Evolutionary conservation across 2,113 vertebrate genomes (phyloP), one percentile per base, ranked within the genome.

Genomic region (Ascaphus truei): DNA sequence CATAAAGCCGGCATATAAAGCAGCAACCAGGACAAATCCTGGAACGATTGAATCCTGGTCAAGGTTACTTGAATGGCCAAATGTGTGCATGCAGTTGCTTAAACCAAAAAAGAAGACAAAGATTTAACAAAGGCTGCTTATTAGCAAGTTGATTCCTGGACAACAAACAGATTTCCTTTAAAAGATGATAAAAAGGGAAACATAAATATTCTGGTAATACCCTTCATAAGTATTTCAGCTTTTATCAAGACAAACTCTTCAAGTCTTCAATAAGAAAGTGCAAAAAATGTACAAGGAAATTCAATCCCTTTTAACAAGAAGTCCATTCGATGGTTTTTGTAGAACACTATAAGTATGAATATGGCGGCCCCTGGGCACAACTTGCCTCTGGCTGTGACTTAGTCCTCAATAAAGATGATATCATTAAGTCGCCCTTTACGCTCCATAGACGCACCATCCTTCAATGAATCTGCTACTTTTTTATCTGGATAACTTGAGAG

Each of bases 241-340:
- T 73, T 79, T 11, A 67, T 77, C 80, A 75, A 76, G 75, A 80
- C 75, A 73, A 80, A 85, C 69, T 36, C 73, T 85, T 84, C 82
- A 74, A 82, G 82, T 88, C 85, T 84, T 85, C 83, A 31, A 76
- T 73, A 80, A 84, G 81, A 87, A 88, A 87, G 88, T 88, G 88
- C 86, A 85, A 87, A 85, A 81, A 82, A 82, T 76, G 77, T 78
- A 89, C 77, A 83, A 75, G 52, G 79, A 82, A 80, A 82, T 22
- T 57, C 74, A 71, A 64, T 31, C 73, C 80, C 76, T 31, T 2
- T 51, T 76, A 73, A 51, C 18, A 62, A 5, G 72, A 45, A 15
- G 67, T 72, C 55, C 72, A 20, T 36, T 80, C 27, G 7, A 25
- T 22, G 68, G 75, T 25, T 30, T n/a, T 29, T n/a, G 66, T 85